Conservation (phyloP, 1,140 invertebrate species). For the Temnothorax nylanderi region DNA sequence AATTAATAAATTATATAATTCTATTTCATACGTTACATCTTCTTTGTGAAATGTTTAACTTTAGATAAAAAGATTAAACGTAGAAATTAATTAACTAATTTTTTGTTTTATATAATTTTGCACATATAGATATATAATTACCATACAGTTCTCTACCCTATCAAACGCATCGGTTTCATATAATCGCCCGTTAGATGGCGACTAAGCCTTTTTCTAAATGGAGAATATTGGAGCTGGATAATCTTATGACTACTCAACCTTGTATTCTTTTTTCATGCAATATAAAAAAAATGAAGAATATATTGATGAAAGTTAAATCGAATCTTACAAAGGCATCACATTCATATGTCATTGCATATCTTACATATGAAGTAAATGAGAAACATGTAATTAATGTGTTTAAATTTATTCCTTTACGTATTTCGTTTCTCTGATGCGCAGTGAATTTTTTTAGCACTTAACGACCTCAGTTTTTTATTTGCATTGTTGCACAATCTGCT, state of each 20-base stretch:
- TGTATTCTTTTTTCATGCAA: neutral
- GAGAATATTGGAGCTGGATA: neutral
- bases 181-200: conserved; percentile 49
- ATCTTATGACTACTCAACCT: neutral
- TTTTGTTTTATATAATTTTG: neutral
- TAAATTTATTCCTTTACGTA: neutral
- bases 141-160: conserved; percentile 51
- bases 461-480: neutral
- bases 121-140: neutral
- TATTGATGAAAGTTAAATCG: neutral
- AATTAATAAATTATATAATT: neutral
- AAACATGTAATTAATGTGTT: neutral
- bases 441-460: neutral
- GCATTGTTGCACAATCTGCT: neutral
- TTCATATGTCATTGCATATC: neutral
- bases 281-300: neutral
- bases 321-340: neutral
- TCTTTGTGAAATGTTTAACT: neutral
- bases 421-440: neutral
- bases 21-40: neutral
- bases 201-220: neutral
- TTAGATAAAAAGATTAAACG: neutral
- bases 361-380: neutral
- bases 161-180: conserved; percentile 20
- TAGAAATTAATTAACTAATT: conserved; percentile 1